These are phyloP conservation scores for Mycetomoellerius zeteki DNA, from an alignment of 1,140 invertebrate genomes.

Conservation along the genomic window DNA sequence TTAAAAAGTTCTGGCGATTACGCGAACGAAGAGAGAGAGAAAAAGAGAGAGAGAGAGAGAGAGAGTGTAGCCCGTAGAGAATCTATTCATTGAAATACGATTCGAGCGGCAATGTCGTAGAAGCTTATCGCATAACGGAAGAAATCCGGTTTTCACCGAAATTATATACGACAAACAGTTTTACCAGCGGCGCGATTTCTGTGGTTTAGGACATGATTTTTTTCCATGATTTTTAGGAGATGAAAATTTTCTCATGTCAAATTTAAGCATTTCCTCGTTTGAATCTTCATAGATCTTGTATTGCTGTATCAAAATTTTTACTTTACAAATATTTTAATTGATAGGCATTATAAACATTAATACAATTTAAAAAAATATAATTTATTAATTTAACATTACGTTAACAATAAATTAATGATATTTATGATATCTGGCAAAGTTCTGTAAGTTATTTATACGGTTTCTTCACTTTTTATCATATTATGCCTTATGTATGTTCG, in stretches of 20 bases:
- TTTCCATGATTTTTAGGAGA: too few species aligned
- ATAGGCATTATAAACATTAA: background rate
- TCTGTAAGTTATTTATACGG: background rate
- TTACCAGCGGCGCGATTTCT: background rate
- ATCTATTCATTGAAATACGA: background rate
- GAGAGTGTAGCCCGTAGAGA: background rate
- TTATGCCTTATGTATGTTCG: background rate
- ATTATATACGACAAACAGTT: background rate
- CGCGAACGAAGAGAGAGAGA: background rate
- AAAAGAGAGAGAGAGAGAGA: too few species aligned
- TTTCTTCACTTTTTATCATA: background rate
- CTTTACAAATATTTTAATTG: too few species aligned
- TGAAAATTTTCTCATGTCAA: too few species aligned
- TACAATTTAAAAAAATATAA: background rate
- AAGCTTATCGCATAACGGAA: background rate
- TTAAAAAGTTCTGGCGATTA: conserved; percentile 25
- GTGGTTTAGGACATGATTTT: background rate
- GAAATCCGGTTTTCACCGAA: background rate
- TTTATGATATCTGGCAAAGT: background rate
- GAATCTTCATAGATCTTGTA: background rate
- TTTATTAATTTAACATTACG: background rate
- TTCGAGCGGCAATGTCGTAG: background rate
- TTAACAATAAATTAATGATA: conserved; percentile 29
- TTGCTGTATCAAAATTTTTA: too few species aligned
- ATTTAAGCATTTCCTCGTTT: background rate